Base-by-base conservation (phyloP, 1,140 invertebrate genomes). In the Hesperophylax magnus region DNA sequence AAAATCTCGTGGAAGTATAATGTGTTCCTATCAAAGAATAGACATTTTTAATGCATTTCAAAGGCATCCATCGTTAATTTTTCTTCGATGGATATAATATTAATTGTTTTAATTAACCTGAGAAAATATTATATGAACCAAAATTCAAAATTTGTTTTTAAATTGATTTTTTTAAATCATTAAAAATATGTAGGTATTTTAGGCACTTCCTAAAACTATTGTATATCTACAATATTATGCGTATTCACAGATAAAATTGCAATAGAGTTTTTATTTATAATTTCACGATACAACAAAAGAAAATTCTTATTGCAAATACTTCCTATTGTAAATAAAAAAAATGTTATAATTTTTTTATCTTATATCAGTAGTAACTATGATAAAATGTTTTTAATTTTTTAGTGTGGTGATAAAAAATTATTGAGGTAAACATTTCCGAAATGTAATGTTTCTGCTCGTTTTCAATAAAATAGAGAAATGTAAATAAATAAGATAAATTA, bases 401-500 rank as follows among this genome's bases (percentile, higher is more conserved):
- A 79, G 77, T 71, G 63, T 79, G 77, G 77, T 71, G 65, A 69
- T n/a, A 52, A 67, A 65, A 47, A 67, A 53, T 17, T 69, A 54
- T 72, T 22, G 20, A 71, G 9, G 20, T 39, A 20, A 79, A 31
- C 14, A 79, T 71, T 20, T 34, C 52, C 8, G 14, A 20, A 24
- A 14, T 11, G 76, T 78, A 65, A 78, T 53, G n/a, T 78, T 67
- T 78, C 14, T 54, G 56, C 22, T 79, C 20, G 39, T 69, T 79
- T 56, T 71, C 27, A 22, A 78, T 53, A 69, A 69, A 71, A 54
- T 79, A 79, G 77, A 79, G 17, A 58, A 69, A 69, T 79, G 77
- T 79, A 79, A 79, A 79, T 79, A 79, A 79, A 79, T 79, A 79
- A 79, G 77, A 27, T 65, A 79, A 71, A 79, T 79, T 58, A 79